phyloP scores from a whole-genome alignment of 2,888 invertebrate genomes.

The Scaptomyza parva region DNA sequence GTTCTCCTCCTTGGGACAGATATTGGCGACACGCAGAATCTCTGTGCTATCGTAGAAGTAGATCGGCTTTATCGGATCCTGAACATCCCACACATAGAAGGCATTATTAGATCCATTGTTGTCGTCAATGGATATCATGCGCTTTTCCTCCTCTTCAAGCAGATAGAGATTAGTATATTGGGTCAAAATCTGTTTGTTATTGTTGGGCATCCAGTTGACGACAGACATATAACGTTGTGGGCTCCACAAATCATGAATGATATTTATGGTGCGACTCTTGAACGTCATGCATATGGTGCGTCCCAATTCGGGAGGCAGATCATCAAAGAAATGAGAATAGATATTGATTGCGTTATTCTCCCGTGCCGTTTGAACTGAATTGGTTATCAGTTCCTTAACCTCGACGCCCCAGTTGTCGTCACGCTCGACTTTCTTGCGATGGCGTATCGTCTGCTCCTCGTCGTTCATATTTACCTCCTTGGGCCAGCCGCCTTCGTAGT shows the following conservation, averaged over 20 bases:
- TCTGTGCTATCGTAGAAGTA: constrained; percentile 89
- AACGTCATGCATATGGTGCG: constrained; percentile 86
- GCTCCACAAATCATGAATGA: constrained; percentile 87
- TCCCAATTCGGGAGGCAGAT: constrained; percentile 84
- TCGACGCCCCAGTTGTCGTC: constrained; percentile 90
- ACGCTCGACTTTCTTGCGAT: constrained; percentile 91
- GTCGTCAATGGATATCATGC: constrained; percentile 27
- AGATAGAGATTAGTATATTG: constrained; percentile 64
- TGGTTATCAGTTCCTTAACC: constrained; percentile 82
- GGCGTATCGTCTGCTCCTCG: constrained; percentile 90
- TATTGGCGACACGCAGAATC: constrained; percentile 91
- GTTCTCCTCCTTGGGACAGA: constrained; percentile 93
- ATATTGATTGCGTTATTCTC: constrained; percentile 93
- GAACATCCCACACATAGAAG: constrained; percentile 80
- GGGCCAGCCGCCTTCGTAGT: constrained; percentile 94
- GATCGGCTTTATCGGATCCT: constrained; percentile 87
- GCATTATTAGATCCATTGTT: constrained; percentile 56
- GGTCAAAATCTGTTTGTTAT: constrained; percentile 73
- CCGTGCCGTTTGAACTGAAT: constrained; percentile 55
- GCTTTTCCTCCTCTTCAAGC: constrained; percentile 5
- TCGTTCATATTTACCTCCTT: constrained; percentile 89
- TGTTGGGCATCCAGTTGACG: constrained; percentile 89
- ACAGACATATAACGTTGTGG: constrained; percentile 85
- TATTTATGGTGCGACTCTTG: constrained; percentile 87
- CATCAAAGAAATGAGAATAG: constrained; percentile 90